Percentiles rank a stretch among this genome's conserved stretches.
Evolutionary conservation across 1,140 invertebrate genomes (phyloP).

Genomic region (Bombyx mori): ASM3026992v2 NC_085116.1:10517501-10518000

Average conservation of each 20-base stretch:
- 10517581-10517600: conserved; percentile 41
- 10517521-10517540: conserved; percentile 58
- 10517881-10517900: conserved; percentile 15
- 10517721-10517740: too few relatives aligned
- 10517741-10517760: too few relatives aligned
- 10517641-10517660: conserved; percentile 54
- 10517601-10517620: conserved; percentile 55
- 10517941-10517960: conserved; percentile 33
- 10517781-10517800: too few relatives aligned
- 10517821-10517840: too few relatives aligned
- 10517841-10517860: too few relatives aligned
- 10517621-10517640: conserved; percentile 61
- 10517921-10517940: conserved; percentile 35
- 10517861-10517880: too few relatives aligned
- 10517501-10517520: conserved; percentile 60
- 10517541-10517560: conserved; percentile 61
- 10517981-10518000: conserved; percentile 41
- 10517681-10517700: conserved; percentile 27
- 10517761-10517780: too few relatives aligned
- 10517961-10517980: conserved; percentile 43
- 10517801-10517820: too few relatives aligned
- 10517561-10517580: conserved; percentile 39
- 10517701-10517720: too few relatives aligned
- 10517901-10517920: conserved; percentile 32
- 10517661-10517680: conserved; percentile 47